Base-by-base conservation (phyloP, 2,797 vertebrate genomes). In the Syngnathus acus region DNA sequence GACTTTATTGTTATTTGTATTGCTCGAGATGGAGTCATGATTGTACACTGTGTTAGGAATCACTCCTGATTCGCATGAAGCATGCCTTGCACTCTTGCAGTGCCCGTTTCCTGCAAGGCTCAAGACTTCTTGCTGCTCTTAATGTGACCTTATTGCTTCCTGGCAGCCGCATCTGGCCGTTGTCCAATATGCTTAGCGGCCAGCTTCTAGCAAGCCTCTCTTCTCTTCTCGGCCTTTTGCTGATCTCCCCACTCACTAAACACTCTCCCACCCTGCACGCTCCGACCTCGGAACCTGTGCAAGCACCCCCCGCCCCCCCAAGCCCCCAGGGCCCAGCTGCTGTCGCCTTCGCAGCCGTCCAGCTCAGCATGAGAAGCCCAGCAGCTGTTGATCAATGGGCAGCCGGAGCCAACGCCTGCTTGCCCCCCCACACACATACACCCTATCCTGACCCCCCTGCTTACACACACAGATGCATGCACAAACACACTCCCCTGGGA, bases 371-470 rank as follows among this genome's bases (percentile, higher is more conserved):
- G 90, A 90, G 88, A 91, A 90, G 84, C 78, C 81, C 37, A 86
- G 88, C 91, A 93, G 92, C 91, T 93, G 92, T 89, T 91, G 84
- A 87, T 88, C 87, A 87, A 88, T 89, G 88, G 87, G 82, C 84
- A 86, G 84, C 83, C 82, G 77, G 84, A 78, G 86, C 88, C 89
- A 89, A 89, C 83, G 89, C 88, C 89, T 84, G 84, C 85, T 85
- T 80, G 86, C 72, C 81, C 10, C 8, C 2, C 43, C 4, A 5
- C 45, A 47, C 45, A 16, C 45, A 14, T 11, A 13, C 13, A 14
- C 40, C 40, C 40, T 42, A 42, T 42, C 78, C 79, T 85, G 80
- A 81, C 85, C 84, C 76, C 78, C 77, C 73, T 42, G 8, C 40
- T 32, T 32, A 32, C 42, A 42, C 65, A 65, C 78, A 75, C 61